Evolutionary conservation across 2,113 vertebrate genomes (phyloP).

Genomic region (Platanista minor): DNA sequence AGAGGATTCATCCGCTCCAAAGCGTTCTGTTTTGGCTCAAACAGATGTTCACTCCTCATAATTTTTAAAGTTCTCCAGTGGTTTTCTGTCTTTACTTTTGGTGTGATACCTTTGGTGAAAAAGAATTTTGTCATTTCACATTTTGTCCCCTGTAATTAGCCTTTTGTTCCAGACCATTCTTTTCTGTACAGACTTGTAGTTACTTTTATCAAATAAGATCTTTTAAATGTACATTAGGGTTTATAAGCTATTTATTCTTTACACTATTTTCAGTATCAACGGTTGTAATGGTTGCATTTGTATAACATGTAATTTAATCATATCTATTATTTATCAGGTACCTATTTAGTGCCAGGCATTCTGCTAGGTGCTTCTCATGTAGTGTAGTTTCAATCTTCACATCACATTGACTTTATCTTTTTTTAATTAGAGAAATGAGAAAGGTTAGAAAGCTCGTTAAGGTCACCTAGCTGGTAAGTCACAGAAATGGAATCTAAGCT

Average conservation of each 20-base stretch:
- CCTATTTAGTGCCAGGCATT: background rate
- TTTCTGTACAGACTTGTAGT: background rate
- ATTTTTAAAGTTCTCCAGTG: background rate
- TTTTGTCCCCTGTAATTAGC: background rate
- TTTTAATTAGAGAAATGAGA: background rate
- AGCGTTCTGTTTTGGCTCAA: too few relatives aligned
- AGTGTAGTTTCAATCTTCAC: background rate
- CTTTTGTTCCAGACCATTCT: background rate
- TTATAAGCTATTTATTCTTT: background rate
- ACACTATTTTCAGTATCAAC: background rate
- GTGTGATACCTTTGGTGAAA: background rate
- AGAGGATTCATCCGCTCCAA: background rate
- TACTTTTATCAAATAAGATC: background rate
- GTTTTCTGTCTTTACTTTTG: background rate
- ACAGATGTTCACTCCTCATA: fast-evolving
- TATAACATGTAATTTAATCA: background rate
- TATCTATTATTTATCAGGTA: background rate
- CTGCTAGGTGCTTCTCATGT: background rate
- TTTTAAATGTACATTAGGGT: background rate
- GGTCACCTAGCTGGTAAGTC: background rate
- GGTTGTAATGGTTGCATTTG: background rate
- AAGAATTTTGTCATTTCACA: too few relatives aligned
- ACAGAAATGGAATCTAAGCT: background rate
- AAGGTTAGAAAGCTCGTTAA: too few relatives aligned
- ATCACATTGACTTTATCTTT: background rate